Base-by-base conservation (phyloP, 1,140 invertebrate genomes). In the Drosophila ananassae region DNA sequence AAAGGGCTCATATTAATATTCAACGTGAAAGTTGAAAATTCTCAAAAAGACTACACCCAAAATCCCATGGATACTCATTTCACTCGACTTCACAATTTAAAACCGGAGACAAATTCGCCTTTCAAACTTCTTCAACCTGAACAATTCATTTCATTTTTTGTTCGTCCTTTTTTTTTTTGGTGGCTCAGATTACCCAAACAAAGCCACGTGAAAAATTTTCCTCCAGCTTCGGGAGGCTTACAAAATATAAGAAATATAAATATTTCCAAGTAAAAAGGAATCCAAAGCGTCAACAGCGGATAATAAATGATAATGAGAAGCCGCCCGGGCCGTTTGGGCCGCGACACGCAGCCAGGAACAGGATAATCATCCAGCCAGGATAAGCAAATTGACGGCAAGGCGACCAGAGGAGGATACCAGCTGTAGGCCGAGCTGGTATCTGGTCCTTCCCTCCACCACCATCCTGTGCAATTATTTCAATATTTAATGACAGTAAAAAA, bases 231-330 rank as follows among this genome's bases (percentile, higher is more conserved):
- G 25, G 17, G 24, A 25, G 24, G 24, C 28, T n/a, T 47, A 22
- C 48, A 44, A 47, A 41, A 56, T 37, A 57, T 64, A 59, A 54
- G 34, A 24, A 64, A 63, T 25, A 54, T 60, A 51, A 37, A 67
- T 67, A 25, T 74, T 59, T 53, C 58, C 13, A 2, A 25, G 28
- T 44, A 51, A 22, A 24, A 63, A 21, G 25, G 53, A 81, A 80
- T 67, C 41, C 44, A 72, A 73, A 57, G 59, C 60, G 48, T 67
- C 57, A 77, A 80, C 72, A 57, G 53, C 30, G 78, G 67, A 80
- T 76, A 77, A 80, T 73, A 80, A 81, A 80, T 81, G 78, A 63
- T 81, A 81, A 81, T 81, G 73, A 81, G 78, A 76, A 61, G 52
- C 72, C 22, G 50, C 17, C 66, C 41, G 62, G 62, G n/a, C 37